Evolutionary conservation across 2,888 invertebrate genomes (phyloP).

Genomic region (Monochamus alternatus): DNA sequence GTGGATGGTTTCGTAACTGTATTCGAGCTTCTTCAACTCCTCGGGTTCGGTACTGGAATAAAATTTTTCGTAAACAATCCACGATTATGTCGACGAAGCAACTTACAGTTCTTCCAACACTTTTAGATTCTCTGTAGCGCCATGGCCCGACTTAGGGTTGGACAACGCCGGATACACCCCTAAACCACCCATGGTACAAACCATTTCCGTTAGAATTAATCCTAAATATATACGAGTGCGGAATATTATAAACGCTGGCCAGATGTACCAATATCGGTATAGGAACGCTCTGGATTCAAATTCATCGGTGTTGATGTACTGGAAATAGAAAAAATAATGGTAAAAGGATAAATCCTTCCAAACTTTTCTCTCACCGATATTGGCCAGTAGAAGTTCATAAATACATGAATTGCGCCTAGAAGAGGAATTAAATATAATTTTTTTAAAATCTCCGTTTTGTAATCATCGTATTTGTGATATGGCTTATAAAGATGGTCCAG

Average conservation of each 20-base stretch:
- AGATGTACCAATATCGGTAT: slow-evolving; percentile 88
- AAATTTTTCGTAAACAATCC: not conserved
- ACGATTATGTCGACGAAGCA: not conserved
- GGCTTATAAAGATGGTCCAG: slow-evolving; percentile 83
- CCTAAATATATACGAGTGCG: slow-evolving; percentile 93
- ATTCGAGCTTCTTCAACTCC: slow-evolving; percentile 66
- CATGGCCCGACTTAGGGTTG: slow-evolving; percentile 85
- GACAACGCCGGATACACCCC: slow-evolving; percentile 90
- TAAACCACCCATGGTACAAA: slow-evolving; percentile 92
- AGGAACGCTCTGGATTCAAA: slow-evolving; percentile 77
- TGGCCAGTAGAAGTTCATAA: slow-evolving; percentile 81
- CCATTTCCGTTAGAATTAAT: slow-evolving; percentile 91
- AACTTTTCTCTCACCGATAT: slow-evolving; percentile 76
- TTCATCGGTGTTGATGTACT: slow-evolving; percentile 88
- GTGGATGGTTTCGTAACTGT: slow-evolving; percentile 86
- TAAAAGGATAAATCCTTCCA: slow-evolving; percentile 39
- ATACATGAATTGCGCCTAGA: slow-evolving; percentile 79
- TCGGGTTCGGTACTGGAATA: slow-evolving; percentile 40
- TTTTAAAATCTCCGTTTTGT: slow-evolving; percentile 75
- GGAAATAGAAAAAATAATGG: slow-evolving; percentile 64
- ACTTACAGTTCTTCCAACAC: slow-evolving; percentile 70
- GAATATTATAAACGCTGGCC: slow-evolving; percentile 90
- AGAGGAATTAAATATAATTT: slow-evolving; percentile 79
- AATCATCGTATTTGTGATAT: slow-evolving; percentile 78
- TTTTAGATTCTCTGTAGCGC: slow-evolving; percentile 84